These are phyloP conservation scores for Labeo catla DNA, from an alignment of 2,113 vertebrate species.

Conservation along the genomic window DNA sequence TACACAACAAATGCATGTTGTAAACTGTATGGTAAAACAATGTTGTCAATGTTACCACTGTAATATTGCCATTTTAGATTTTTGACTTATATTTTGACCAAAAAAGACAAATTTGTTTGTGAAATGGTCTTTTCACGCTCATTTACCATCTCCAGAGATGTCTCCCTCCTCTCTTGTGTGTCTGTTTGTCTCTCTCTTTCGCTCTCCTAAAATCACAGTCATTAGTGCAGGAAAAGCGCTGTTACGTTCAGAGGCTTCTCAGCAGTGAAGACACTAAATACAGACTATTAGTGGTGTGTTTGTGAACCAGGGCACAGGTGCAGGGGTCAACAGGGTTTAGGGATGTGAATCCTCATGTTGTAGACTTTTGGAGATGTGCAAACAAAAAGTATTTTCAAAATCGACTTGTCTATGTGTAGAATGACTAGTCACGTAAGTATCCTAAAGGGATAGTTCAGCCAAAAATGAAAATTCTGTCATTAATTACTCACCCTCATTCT, in stretches of 20 bases:
- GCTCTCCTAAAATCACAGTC: constrained; percentile 54
- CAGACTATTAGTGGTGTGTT: constrained; percentile 36
- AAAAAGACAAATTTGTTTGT: neutral
- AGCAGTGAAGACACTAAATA: constrained; percentile 57
- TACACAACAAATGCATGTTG: neutral
- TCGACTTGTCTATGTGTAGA: neutral
- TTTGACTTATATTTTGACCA: neutral
- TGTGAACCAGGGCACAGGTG: constrained; percentile 45
- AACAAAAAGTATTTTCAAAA: neutral
- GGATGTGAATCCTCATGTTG: neutral
- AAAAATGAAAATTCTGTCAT: no score
- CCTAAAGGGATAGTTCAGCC: neutral
- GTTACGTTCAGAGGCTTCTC: constrained; percentile 47
- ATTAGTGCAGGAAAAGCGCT: constrained; percentile 52
- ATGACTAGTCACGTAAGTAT: neutral
- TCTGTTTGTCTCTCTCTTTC: constrained; percentile 1
- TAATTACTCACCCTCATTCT: neutral
- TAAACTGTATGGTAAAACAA: neutral
- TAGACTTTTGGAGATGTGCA: neutral
- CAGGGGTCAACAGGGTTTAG: constrained; percentile 14
- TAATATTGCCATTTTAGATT: neutral
- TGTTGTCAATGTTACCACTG: neutral
- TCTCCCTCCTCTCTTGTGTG: neutral
- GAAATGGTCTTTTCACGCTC: neutral
- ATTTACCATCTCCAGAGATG: neutral